A percentile compares a stretch with the other conserved stretches of the same genome.
Evolutionary conservation across 92 coral and sea anemone genomes (phyloP).

Genomic region (Porites rus): DNA sequence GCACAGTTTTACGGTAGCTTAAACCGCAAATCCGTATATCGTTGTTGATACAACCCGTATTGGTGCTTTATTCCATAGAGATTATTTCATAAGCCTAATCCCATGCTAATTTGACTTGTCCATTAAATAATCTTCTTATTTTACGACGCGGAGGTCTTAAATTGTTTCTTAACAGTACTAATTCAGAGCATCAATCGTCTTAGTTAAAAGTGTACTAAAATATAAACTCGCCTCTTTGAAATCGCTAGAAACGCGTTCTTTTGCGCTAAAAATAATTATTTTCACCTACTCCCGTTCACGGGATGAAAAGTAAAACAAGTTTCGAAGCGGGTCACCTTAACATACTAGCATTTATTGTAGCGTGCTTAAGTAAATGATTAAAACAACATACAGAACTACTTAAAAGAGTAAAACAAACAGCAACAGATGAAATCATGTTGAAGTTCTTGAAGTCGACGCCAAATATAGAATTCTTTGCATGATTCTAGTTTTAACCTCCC

Average conservation of each 20-base stretch:
- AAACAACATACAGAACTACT: no score
- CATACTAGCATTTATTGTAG: neutral
- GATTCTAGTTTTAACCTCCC: neutral
- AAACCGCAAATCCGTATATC: neutral
- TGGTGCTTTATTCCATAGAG: neutral
- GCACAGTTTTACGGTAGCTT: neutral
- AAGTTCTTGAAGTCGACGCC: no score
- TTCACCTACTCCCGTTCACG: no score
- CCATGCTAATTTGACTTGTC: constrained; percentile 5
- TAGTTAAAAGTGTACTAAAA: neutral
- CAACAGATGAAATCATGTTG: no score
- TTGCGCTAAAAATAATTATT: neutral
- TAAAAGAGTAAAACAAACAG: no score
- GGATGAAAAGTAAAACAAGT: neutral
- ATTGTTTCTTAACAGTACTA: neutral
- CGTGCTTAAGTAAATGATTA: no score
- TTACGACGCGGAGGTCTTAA: constrained; percentile 11
- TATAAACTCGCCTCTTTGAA: neutral
- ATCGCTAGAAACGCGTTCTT: constrained; percentile 1
- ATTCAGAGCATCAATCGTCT: constrained; percentile 9
- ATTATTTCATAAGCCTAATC: constrained; percentile 10
- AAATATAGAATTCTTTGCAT: no score
- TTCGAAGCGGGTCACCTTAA: neutral
- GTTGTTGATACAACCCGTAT: neutral
- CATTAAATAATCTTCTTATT: constrained; percentile 2